These are phyloP conservation scores for Spheniscus mendiculus DNA, from an alignment of 2,113 vertebrate genomes.

Conservation along the genomic window DNA sequence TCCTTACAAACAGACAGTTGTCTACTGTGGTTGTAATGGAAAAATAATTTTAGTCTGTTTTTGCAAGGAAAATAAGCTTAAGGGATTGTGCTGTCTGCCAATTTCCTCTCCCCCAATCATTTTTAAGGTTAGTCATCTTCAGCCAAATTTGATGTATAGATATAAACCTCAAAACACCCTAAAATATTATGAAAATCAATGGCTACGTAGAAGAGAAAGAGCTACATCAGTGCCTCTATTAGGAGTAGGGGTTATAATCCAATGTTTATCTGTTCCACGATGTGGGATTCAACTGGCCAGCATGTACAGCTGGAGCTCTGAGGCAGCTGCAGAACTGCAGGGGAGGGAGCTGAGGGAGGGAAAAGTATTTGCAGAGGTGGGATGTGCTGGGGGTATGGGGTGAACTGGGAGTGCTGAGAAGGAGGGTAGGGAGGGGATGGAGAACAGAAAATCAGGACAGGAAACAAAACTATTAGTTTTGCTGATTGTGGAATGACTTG, in stretches of 20 bases:
- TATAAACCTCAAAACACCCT: not conserved
- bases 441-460: not conserved
- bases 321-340: not conserved
- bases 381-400: not conserved
- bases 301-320: not conserved
- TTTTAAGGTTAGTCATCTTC: constrained; percentile 11
- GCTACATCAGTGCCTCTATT: not conserved
- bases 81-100: not conserved
- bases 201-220: not conserved
- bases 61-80: constrained; percentile 19
- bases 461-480: not conserved
- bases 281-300: not conserved
- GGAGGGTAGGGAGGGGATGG: not conserved
- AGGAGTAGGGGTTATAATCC: not conserved
- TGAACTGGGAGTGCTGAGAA: not conserved
- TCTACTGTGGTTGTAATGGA: not conserved
- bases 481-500: not conserved
- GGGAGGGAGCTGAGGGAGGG: not conserved
- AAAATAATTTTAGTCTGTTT: constrained; percentile 36
- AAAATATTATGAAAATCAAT: not conserved
- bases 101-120: not conserved
- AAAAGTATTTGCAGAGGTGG: not conserved
- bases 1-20: not conserved
- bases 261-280: accelerated
- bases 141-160: not conserved